Percentiles rank a stretch among this genome's conserved stretches.
These are phyloP conservation scores for Stenolophus ochropezus DNA, from an alignment of 2,888 invertebrate genomes.

Conservation along the genomic window DNA sequence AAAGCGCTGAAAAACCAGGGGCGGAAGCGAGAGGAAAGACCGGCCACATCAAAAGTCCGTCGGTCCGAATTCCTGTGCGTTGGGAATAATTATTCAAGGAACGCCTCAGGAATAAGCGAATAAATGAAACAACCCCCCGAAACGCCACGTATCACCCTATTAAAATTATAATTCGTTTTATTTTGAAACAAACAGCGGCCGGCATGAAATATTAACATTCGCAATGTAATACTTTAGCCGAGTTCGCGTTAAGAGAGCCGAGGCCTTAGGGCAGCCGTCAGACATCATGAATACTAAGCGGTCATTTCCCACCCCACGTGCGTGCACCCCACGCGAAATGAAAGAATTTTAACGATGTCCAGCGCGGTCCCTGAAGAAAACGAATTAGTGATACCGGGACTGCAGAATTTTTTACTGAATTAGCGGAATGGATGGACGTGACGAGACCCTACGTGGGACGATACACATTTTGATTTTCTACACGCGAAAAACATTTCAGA, in stretches of 20 bases:
- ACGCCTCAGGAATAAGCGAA: constrained; percentile 56
- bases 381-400: constrained; percentile 53
- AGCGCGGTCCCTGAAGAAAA: constrained; percentile 56
- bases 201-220: constrained; percentile 66
- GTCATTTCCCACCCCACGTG: constrained; percentile 25
- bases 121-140: constrained; percentile 52
- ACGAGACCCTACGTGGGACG: too few relatives aligned
- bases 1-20: constrained; percentile 20
- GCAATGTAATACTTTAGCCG: constrained; percentile 66
- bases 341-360: constrained; percentile 58
- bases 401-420: constrained; percentile 37
- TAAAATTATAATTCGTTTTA: constrained; percentile 60
- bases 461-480: too few relatives aligned
- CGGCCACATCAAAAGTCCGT: constrained; percentile 35
- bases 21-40: neutral
- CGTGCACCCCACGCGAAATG: constrained; percentile 42
- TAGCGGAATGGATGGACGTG: constrained; percentile 48
- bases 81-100: constrained; percentile 57
- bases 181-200: constrained; percentile 52
- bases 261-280: constrained; percentile 30
- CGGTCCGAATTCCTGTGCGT: constrained; percentile 51
- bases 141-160: constrained; percentile 56
- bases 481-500: too few relatives aligned
- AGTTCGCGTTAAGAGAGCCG: constrained; percentile 31
- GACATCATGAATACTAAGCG: constrained; percentile 58